A percentile compares a stretch with the other conserved stretches of the same genome.
Conservation (phyloP, 2,113 vertebrate species). For the Forbesichthys agassizii region DNA sequence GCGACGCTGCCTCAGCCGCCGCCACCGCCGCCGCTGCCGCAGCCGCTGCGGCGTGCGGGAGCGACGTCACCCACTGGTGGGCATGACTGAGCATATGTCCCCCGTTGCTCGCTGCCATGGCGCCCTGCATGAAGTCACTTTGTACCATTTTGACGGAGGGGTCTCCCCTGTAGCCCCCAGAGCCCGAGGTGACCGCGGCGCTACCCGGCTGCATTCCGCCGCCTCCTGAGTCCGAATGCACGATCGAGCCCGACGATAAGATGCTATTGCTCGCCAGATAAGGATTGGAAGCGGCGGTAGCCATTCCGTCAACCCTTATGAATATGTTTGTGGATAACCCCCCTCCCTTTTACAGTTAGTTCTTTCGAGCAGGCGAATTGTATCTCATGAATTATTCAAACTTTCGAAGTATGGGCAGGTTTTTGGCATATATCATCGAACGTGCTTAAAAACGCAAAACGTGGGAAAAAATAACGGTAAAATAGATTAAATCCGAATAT, state of each 20-base stretch:
- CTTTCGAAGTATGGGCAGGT: slow-evolving; percentile 72
- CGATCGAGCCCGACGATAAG: slow-evolving; percentile 88
- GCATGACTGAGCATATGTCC: slow-evolving; percentile 97
- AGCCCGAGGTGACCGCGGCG: slow-evolving; percentile 86
- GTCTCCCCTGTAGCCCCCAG: slow-evolving; percentile 89
- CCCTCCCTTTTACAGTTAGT: slow-evolving; percentile 75
- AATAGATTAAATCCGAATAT: slow-evolving; percentile 61
- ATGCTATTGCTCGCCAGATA: slow-evolving; percentile 90
- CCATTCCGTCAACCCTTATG: slow-evolving; percentile 85
- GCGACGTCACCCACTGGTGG: slow-evolving; percentile 94
- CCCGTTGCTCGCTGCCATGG: slow-evolving; percentile 94
- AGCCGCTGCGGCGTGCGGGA: slow-evolving; percentile 91
- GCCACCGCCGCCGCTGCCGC: slow-evolving; percentile 88
- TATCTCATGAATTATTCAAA: slow-evolving; percentile 84
- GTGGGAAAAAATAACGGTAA: slow-evolving; percentile 39
- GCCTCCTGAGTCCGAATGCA: slow-evolving; percentile 88
- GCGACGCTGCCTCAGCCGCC: slow-evolving; percentile 88
- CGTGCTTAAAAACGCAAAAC: slow-evolving; percentile 54
- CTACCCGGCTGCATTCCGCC: slow-evolving; percentile 88
- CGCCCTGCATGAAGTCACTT: slow-evolving; percentile 96
- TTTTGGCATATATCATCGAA: slow-evolving; percentile 67
- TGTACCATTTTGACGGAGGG: slow-evolving; percentile 93
- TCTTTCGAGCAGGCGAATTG: slow-evolving; percentile 75
- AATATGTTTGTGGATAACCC: slow-evolving; percentile 74
- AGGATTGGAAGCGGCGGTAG: slow-evolving; percentile 94